phyloP scores from a whole-genome alignment of 2,113 vertebrate genomes.

The Thryonomys swinderianus region DNA sequence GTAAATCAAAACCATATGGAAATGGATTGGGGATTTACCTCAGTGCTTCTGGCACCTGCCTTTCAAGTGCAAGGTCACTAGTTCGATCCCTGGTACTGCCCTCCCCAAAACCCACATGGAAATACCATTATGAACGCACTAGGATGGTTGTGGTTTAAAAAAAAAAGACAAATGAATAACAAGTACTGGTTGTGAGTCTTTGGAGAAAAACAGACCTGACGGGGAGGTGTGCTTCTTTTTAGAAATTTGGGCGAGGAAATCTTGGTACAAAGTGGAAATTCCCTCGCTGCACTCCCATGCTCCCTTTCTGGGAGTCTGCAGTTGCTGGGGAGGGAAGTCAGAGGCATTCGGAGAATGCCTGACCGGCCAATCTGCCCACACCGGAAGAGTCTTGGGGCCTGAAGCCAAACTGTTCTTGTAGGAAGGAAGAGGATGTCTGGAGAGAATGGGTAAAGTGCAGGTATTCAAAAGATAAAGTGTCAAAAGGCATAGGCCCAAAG shows the following conservation, averaged over 20 bases:
- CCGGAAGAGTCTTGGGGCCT: not conserved
- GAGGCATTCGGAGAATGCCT: conserved; percentile 4
- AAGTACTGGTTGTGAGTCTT: not conserved
- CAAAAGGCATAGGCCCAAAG: not conserved
- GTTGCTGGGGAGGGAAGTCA: not conserved
- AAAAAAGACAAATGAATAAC: not conserved
- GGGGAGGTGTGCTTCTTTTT: not conserved
- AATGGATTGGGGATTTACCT: not conserved
- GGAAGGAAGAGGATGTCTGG: not conserved
- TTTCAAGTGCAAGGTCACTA: too few relatives aligned
- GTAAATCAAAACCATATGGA: not conserved
- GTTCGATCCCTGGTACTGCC: too few relatives aligned
- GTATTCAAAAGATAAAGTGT: not conserved
- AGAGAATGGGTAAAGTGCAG: not conserved
- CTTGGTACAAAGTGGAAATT: not conserved
- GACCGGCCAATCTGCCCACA: not conserved
- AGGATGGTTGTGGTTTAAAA: not conserved
- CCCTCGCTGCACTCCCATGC: not conserved
- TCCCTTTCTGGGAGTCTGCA: not conserved
- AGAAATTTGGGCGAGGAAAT: conserved; percentile 13
- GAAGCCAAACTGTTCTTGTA: not conserved
- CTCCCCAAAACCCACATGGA: not conserved
- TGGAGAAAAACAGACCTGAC: not conserved
- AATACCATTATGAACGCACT: not conserved
- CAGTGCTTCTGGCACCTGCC: too few relatives aligned